Evolutionary conservation across 2,797 vertebrate species (phyloP).

Genomic region (Phoeniculus purpureus): DNA sequence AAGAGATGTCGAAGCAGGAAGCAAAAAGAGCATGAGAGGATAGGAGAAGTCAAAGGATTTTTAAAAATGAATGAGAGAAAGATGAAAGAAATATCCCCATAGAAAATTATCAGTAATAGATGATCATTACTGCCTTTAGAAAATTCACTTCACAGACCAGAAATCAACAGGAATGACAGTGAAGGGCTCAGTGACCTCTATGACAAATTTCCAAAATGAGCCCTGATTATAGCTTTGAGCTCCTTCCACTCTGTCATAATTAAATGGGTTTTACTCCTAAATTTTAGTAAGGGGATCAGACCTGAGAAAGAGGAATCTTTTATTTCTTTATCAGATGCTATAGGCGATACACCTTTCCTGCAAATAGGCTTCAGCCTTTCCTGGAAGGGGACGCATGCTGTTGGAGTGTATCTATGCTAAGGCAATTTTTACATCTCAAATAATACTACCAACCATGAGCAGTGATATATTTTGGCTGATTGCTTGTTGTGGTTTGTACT

Average conservation of each 20-base stretch:
- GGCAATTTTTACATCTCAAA: neutral
- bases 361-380: neutral
- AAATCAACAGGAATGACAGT: neutral
- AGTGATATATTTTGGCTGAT: neutral
- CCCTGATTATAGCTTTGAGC: neutral
- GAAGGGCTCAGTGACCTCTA: slow-evolving; percentile 10
- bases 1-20: neutral
- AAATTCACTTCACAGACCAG: neutral
- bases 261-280: slow-evolving; percentile 10
- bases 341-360: neutral
- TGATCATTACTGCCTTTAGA: neutral
- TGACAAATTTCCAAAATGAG: slow-evolving; percentile 11
- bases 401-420: neutral
- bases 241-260: neutral
- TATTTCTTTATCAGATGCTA: neutral
- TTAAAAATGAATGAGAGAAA: neutral
- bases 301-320: neutral
- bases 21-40: neutral
- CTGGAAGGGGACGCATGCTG: neutral
- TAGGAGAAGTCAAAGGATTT: neutral
- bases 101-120: slow-evolving; percentile 12
- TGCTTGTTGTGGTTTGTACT: neutral
- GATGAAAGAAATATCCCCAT: neutral
- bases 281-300: neutral
- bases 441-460: neutral